Evolutionary conservation across 92 coral and sea anemone species (phyloP), one percentile per base, ranked within the genome.

Genomic region (Plumapathes pennacea): DNA sequence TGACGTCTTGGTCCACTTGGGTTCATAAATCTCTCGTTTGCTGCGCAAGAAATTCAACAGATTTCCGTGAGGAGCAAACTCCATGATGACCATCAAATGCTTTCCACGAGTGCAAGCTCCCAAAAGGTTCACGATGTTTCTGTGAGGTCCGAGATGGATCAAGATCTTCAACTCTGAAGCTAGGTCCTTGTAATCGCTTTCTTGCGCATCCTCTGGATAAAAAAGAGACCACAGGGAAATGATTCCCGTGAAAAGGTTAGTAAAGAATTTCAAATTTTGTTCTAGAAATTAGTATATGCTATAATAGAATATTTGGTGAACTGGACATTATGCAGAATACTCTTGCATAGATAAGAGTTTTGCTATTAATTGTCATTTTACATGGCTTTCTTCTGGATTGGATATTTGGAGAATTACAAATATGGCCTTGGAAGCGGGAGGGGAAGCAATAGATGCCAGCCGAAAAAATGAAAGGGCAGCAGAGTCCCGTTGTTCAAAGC

Each of bases 51-150:
- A 89, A 10, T 78, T 48, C 54, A 89, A 39, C 54, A 89, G 48
- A 76, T 77, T 50, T n/a, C 97, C 97, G 60, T 81, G 80, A 7
- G 92, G 92, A 52, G 92, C 90, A 58, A 71, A 85, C 75, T 89
- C 97, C 63, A 89, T 73, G 38, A 89, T 89, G 12, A 89, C 54
- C 82, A 85, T 80, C 38, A 89, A 75, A 13, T 79, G 69, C 23
- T 78, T 80, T 18, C 97, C 88, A 4, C 80, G 81, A 18, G 97
- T 89, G 32, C 97, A 89, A 25, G 92, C 97, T 22, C 97, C 97
- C 11, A 85, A 84, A 52, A 89, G 76, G 50, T 89, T 89, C 52
- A 89, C 76, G 22, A 89, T 89, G 77, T 89, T 89, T 57, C 78
- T 78, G 23, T 89, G 92, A 33, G 80, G 88, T 63, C 89, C 97